Percentiles rank a stretch among this genome's conserved stretches.
These are phyloP conservation scores for Epizoanthus fatuus DNA, from an alignment of 92 coral and sea anemone species.

Conservation along the genomic window DNA sequence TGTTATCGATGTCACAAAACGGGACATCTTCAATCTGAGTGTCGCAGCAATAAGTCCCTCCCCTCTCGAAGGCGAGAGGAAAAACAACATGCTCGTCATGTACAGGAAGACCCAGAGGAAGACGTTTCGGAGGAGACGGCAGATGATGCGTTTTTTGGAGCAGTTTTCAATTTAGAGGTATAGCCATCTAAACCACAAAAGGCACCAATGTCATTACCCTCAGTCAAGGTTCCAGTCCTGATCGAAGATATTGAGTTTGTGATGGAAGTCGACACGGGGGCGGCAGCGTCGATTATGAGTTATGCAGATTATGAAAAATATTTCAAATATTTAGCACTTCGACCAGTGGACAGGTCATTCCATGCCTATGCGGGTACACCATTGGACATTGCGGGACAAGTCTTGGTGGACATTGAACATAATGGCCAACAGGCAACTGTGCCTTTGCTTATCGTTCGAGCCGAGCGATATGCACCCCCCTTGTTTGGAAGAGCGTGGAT, in stretches of 20 bases:
- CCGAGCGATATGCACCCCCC: slow-evolving; percentile 52
- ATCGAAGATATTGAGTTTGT: slow-evolving; percentile 26
- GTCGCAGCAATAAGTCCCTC: background rate
- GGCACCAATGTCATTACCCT: background rate
- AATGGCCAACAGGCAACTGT: slow-evolving; percentile 42
- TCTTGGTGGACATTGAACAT: slow-evolving; percentile 43
- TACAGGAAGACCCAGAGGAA: background rate
- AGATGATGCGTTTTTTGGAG: slow-evolving; percentile 6
- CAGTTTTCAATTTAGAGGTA: background rate
- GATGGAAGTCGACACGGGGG: slow-evolving; percentile 60
- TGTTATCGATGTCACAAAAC: background rate
- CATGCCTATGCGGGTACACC: slow-evolving; percentile 47
- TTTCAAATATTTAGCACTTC: slow-evolving; percentile 42
- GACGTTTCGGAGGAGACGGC: background rate
- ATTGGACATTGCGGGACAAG: slow-evolving; percentile 50
- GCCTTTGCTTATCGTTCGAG: slow-evolving; percentile 44
- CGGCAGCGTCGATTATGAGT: slow-evolving; percentile 48
- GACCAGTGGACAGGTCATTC: slow-evolving; percentile 38
- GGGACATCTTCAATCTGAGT: background rate
- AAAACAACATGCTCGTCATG: slow-evolving; percentile 3
- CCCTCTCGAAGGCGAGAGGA: background rate
- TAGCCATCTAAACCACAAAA: too few species aligned
- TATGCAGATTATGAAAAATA: slow-evolving; percentile 50
- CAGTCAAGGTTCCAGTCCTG: slow-evolving; percentile 20
- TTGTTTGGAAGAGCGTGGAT: slow-evolving; percentile 37